phyloP scores from a whole-genome alignment of 2,888 invertebrate genomes.

The Gerris lacustris region DNA sequence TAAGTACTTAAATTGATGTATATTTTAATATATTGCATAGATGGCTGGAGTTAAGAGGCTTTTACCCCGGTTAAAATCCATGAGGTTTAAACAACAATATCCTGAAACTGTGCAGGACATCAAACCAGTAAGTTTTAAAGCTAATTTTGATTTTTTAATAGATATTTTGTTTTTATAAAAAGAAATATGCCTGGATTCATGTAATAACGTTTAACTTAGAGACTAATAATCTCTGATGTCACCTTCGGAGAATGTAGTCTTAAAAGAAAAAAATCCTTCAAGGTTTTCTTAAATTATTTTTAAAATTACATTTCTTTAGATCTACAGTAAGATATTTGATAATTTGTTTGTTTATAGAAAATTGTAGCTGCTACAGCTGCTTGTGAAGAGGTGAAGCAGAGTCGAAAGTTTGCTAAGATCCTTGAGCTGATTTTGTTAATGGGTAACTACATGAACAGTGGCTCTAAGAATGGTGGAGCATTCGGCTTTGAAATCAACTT shows the following conservation, averaged over 20 bases:
- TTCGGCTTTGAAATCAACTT: constrained; percentile 95
- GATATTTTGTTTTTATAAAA: too few relatives aligned
- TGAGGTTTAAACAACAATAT: constrained; percentile 80
- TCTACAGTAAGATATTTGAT: constrained; percentile 7
- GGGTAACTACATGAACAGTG: constrained; percentile 95
- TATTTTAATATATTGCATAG: constrained; percentile 34
- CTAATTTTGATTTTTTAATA: background rate
- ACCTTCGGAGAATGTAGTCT: background rate
- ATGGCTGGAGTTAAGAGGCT: constrained; percentile 81
- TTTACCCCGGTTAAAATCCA: constrained; percentile 69
- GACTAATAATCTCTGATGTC: background rate
- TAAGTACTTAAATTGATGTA: too few relatives aligned
- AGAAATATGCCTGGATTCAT: too few relatives aligned
- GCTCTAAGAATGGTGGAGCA: constrained; percentile 83
- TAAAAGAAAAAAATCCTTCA: background rate
- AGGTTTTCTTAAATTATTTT: background rate
- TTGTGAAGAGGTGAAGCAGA: constrained; percentile 82
- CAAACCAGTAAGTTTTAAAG: constrained; percentile 56
- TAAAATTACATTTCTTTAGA: background rate
- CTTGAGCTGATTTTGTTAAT: constrained; percentile 77
- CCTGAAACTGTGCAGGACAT: constrained; percentile 74
- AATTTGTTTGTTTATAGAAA: constrained; percentile 44
- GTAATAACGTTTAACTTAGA: too few relatives aligned
- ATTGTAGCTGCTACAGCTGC: constrained; percentile 91
- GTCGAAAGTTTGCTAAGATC: constrained; percentile 79